Conservation (phyloP, 1,140 invertebrate genomes). For the Chlorops oryzae region DNA sequence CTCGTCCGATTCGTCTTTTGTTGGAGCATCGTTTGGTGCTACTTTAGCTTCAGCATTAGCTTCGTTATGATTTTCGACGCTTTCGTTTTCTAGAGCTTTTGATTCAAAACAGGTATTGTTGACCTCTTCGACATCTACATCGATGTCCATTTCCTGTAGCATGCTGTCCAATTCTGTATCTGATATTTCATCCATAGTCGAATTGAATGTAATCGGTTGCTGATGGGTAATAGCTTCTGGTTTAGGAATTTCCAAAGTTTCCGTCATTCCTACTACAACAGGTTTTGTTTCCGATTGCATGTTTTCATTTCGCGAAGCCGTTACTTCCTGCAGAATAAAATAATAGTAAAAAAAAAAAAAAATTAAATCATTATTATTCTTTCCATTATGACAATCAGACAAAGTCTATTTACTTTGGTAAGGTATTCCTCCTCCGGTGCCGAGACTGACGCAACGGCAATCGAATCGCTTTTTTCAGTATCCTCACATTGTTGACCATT, state of each 20-base stretch:
- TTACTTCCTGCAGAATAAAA: background rate
- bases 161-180: conserved; percentile 46
- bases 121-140: conserved; percentile 26
- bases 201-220: conserved; percentile 41
- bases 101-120: background rate
- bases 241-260: no score
- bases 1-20: conserved; percentile 9
- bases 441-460: no score
- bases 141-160: conserved; percentile 43
- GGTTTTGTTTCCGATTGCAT: conserved; percentile 4
- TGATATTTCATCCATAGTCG: conserved; percentile 47
- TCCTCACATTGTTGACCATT: no score
- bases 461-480: no score
- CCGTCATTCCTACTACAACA: background rate
- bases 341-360: background rate
- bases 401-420: no score
- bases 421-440: no score
- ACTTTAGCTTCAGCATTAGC: conserved; percentile 15
- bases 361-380: no score
- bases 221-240: conserved; percentile 17
- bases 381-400: no score
- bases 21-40: conserved; percentile 11
- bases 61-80: background rate
- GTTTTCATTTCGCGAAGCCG: background rate
- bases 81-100: background rate